phyloP scores from a whole-genome alignment of 1,140 invertebrate species.

The Aphis craccivora region DNA sequence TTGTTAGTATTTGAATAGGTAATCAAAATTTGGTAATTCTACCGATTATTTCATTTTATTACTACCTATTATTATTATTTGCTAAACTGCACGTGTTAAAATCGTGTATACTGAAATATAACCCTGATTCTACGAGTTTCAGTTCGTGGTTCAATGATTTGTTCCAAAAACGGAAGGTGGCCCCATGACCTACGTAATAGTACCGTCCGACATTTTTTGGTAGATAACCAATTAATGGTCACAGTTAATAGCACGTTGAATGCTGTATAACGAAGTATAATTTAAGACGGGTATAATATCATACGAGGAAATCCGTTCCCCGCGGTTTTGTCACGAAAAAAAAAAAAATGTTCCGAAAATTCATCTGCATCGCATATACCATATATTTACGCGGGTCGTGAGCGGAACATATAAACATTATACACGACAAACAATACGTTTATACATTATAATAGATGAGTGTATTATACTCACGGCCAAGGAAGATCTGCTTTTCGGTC shows the following conservation, averaged over 20 bases:
- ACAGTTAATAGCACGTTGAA: not conserved
- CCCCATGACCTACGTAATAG: not conserved
- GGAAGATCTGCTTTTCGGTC: constrained; percentile 80
- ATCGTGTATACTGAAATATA: not conserved
- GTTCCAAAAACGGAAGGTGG: not conserved
- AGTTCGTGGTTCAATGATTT: not conserved
- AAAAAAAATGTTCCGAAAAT: no score
- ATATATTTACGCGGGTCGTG: no score
- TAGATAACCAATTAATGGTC: not conserved
- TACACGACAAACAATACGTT: no score
- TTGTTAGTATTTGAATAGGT: not conserved
- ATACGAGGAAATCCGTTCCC: not conserved
- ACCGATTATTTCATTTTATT: not conserved
- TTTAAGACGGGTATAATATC: not conserved
- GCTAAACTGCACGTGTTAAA: not conserved
- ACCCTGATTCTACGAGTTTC: not conserved
- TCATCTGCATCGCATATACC: no score
- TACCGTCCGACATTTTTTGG: not conserved
- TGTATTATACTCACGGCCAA: constrained; percentile 69
- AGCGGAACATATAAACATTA: no score
- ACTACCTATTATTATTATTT: not conserved
- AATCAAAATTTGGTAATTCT: not conserved
- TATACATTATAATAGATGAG: no score
- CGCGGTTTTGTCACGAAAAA: not conserved
- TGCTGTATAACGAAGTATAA: not conserved